phyloP scores from a whole-genome alignment of 2,797 vertebrate genomes.

The Myotis vivesi region DNA sequence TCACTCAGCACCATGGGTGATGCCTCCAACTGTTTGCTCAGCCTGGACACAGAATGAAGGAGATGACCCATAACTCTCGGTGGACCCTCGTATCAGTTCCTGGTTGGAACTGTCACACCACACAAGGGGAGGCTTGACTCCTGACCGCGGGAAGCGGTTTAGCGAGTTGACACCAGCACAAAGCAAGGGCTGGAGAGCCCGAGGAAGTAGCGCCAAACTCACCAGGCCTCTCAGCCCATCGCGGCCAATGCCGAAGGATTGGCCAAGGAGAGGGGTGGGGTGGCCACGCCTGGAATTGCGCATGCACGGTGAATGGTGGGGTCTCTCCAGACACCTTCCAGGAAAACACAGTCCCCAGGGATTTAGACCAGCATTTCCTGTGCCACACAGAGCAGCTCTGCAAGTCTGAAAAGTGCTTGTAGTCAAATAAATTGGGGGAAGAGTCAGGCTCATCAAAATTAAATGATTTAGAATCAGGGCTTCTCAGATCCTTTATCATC shows the following conservation, averaged over 20 bases:
- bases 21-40: not conserved
- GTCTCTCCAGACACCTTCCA: not conserved
- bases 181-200: not conserved
- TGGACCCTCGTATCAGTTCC: not conserved
- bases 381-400: not conserved
- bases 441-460: not conserved
- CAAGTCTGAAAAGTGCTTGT: not conserved
- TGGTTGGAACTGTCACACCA: not conserved
- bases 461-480: not conserved
- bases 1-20: rapidly evolving
- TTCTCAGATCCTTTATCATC: not conserved
- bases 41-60: not conserved
- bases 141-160: not conserved
- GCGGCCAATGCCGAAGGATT: not conserved
- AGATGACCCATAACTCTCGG: not conserved
- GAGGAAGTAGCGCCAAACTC: not conserved
- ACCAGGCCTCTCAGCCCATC: rapidly evolving
- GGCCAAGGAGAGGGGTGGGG: not conserved
- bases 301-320: rapidly evolving
- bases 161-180: not conserved
- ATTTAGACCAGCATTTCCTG: not conserved
- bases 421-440: not conserved
- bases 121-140: not conserved
- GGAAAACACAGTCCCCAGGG: not conserved
- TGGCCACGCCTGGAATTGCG: rapidly evolving